phyloP scores from a whole-genome alignment of 2,888 invertebrate species.

The Drosophila yooni region DNA sequence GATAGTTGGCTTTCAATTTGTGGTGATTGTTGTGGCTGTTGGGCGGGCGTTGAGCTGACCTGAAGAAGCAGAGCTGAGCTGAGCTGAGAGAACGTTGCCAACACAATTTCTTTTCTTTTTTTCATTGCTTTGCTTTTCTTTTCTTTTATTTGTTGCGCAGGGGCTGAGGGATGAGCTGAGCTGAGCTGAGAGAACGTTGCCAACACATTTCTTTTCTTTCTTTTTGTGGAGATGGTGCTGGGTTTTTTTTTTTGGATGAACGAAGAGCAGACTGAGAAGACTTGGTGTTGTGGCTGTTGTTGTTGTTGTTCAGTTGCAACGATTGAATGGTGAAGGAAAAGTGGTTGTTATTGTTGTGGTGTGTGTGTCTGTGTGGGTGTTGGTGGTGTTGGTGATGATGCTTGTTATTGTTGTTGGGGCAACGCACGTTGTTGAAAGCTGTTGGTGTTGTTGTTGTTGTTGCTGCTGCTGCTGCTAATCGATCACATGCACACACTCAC shows the following conservation, averaged over 20 bases:
- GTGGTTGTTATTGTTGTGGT: slow-evolving; percentile 22
- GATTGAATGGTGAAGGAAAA: slow-evolving; percentile 20
- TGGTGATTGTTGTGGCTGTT: slow-evolving; percentile 19
- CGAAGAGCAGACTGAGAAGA: slow-evolving; percentile 65
- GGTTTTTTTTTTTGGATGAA: slow-evolving; percentile 46
- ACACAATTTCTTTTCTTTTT: slow-evolving; percentile 2
- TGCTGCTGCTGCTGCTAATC: not conserved
- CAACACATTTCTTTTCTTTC: slow-evolving; percentile 5
- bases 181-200: slow-evolving; percentile 23
- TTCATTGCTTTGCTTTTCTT: slow-evolving; percentile 34
- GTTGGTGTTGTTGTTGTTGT: not conserved
- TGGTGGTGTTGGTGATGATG: slow-evolving; percentile 18
- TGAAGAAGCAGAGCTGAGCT: slow-evolving; percentile 26
- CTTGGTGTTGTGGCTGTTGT: slow-evolving; percentile 30
- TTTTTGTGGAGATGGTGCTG: slow-evolving; percentile 25
- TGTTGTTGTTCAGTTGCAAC: slow-evolving; percentile 28
- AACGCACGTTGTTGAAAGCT: slow-evolving; percentile 10
- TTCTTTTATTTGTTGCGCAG: slow-evolving; percentile 38
- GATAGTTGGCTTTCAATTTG: slow-evolving; percentile 25
- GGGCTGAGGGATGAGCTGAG: slow-evolving; percentile 52
- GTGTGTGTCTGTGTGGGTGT: slow-evolving; percentile 2
- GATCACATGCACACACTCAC: slow-evolving; percentile 10
- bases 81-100: slow-evolving; percentile 20
- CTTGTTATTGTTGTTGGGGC: slow-evolving; percentile 13
- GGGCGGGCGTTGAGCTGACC: slow-evolving; percentile 22